These are phyloP conservation scores for Diglossa cyanea DNA, from an alignment of 2,797 vertebrate species.

Conservation along the genomic window DNA sequence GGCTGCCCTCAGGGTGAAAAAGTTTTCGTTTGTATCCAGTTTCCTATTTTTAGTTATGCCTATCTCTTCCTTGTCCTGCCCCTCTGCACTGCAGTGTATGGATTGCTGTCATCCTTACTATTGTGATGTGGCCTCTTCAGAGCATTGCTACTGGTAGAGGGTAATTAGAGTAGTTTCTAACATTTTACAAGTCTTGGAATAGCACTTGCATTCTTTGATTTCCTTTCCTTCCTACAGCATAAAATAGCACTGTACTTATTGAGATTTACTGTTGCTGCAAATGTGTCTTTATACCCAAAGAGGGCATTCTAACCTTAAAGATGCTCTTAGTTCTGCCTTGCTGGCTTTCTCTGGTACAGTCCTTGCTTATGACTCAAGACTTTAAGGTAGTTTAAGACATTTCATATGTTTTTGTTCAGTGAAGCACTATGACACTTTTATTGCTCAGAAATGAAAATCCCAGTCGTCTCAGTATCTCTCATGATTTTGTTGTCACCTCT, in stretches of 20 bases:
- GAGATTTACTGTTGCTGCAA: slow-evolving; percentile 21
- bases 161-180: neutral
- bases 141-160: neutral
- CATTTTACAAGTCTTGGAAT: neutral
- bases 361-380: neutral
- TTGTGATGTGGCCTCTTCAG: neutral
- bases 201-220: neutral
- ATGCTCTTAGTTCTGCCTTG: neutral
- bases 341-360: neutral
- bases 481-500: neutral
- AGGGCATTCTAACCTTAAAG: slow-evolving; percentile 74
- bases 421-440: neutral
- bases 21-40: neutral
- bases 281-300: slow-evolving; percentile 66
- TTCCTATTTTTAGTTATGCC: neutral
- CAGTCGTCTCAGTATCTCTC: neutral
- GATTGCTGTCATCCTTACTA: neutral
- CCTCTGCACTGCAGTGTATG: neutral
- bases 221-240: neutral
- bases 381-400: slow-evolving; percentile 26
- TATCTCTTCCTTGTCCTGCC: neutral
- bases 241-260: neutral
- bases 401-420: neutral
- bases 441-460: slow-evolving; percentile 4
- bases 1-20: neutral